phyloP scores from a whole-genome alignment of 2,797 vertebrate species.

The Limosa lapponica region DNA sequence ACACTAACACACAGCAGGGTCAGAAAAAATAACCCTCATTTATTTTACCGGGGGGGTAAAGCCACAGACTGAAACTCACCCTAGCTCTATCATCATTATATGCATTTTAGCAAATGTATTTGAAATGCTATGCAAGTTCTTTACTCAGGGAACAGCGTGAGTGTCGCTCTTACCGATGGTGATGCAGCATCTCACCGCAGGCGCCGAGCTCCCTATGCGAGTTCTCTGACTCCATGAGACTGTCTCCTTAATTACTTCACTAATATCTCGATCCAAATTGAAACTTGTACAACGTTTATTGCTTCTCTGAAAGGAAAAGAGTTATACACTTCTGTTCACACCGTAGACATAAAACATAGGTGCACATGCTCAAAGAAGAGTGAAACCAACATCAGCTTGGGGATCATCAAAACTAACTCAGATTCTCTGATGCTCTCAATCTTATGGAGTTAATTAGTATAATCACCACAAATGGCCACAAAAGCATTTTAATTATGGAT shows the following conservation, averaged over 20 bases:
- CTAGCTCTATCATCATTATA: neutral
- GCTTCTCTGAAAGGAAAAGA: neutral
- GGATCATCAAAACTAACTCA: accelerated
- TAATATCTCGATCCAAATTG: neutral
- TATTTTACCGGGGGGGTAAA: neutral
- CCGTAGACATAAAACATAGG: accelerated
- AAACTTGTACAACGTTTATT: neutral
- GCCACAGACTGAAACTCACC: neutral
- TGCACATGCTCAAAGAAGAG: accelerated
- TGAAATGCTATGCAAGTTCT: neutral
- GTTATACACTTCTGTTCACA: neutral
- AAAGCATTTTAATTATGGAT: accelerated
- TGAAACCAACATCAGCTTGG: accelerated
- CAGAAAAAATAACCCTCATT: neutral
- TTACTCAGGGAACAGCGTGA: neutral
- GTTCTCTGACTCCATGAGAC: neutral
- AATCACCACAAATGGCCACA: neutral
- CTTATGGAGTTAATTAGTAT: too few species aligned
- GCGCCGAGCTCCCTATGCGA: neutral
- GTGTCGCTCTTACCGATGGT: neutral
- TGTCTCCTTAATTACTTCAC: neutral
- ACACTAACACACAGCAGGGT: neutral
- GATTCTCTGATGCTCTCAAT: neutral
- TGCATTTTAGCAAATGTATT: neutral
- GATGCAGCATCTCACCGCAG: neutral